Percentiles rank a stretch among this genome's conserved stretches.
phyloP scores from a whole-genome alignment of 1,140 invertebrate genomes.

The Galleria mellonella region DNA sequence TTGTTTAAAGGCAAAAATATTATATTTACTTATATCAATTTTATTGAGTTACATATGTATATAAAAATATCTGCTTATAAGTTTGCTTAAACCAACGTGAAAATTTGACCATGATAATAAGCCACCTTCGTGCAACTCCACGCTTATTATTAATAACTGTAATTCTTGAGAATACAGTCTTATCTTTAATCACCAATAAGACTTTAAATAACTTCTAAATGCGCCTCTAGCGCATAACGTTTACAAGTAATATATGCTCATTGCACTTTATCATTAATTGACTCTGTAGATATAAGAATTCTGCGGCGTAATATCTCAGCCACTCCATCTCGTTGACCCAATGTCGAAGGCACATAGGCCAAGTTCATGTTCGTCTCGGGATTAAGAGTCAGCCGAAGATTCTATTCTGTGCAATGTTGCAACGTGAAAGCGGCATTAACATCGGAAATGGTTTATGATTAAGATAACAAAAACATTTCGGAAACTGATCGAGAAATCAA shows the following conservation, averaged over 20 bases:
- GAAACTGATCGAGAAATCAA: conserved; percentile 43
- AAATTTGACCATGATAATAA: no score
- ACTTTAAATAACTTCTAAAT: no score
- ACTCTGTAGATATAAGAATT: conserved; percentile 9
- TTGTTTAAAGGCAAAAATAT: no score
- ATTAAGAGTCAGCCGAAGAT: background rate
- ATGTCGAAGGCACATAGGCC: conserved; percentile 13
- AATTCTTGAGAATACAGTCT: no score
- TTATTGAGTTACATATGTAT: no score
- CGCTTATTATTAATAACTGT: no score
- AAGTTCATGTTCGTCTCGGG: conserved; percentile 17
- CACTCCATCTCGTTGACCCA: conserved; percentile 19
- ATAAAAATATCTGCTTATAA: no score
- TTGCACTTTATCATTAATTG: conserved; percentile 25
- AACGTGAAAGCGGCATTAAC: conserved; percentile 20
- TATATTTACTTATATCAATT: no score
- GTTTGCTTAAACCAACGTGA: no score
- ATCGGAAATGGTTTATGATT: conserved; percentile 22
- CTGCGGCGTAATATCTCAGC: conserved; percentile 7
- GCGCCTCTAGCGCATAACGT: background rate
- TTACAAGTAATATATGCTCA: conserved; percentile 3
- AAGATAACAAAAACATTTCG: conserved; percentile 28
- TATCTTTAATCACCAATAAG: no score
- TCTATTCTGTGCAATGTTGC: conserved; percentile 16
- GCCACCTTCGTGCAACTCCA: no score